Conservation (phyloP, 2,888 invertebrate genomes). For the Rhopalosiphum nymphaeae region DNA sequence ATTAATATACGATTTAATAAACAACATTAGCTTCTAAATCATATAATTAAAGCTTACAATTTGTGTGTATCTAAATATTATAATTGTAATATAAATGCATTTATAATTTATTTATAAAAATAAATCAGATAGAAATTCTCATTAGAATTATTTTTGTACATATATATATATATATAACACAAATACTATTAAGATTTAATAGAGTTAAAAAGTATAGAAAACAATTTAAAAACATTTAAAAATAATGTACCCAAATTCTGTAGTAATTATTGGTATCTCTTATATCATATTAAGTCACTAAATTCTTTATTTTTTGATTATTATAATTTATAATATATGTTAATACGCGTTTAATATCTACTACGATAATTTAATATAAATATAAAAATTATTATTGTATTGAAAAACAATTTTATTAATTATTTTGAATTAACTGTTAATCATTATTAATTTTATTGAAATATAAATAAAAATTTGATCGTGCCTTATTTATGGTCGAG, state of each 20-base stretch:
- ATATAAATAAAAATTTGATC: not conserved
- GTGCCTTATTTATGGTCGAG: not conserved
- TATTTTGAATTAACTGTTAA: not conserved
- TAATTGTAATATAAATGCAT: too few relatives aligned
- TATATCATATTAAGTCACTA: not conserved
- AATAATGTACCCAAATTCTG: not conserved
- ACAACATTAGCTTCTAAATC: not conserved
- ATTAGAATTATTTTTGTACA: not conserved
- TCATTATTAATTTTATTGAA: not conserved
- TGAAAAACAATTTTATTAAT: not conserved
- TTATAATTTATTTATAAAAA: not conserved
- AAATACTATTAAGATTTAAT: not conserved
- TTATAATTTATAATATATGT: not conserved
- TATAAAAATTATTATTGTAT: not conserved
- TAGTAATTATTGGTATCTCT: not conserved
- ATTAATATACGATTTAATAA: not conserved
- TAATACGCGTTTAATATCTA: not conserved
- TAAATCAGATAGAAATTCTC: not conserved
- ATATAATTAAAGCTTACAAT: too few relatives aligned
- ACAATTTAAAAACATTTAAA: not conserved
- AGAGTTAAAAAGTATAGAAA: not conserved
- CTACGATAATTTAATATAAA: not conserved
- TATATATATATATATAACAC: not conserved
- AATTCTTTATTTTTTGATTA: not conserved
- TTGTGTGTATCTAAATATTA: too few relatives aligned